These are phyloP conservation scores for Phalera bucephala DNA, from an alignment of 2,888 invertebrate genomes.

Conservation along the genomic window DNA sequence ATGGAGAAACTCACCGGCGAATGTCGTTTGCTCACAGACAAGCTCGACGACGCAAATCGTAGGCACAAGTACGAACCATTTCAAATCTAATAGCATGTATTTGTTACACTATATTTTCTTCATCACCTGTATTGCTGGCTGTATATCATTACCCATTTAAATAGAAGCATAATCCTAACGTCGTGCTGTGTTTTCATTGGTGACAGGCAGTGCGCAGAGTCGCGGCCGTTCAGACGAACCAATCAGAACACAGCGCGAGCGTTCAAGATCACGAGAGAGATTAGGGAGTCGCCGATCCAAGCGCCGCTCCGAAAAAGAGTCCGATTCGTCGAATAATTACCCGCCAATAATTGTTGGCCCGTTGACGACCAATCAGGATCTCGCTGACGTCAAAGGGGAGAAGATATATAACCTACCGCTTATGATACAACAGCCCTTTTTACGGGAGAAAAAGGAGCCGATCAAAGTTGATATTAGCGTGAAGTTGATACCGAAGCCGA, in stretches of 20 bases:
- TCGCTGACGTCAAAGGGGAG: conserved; percentile 65
- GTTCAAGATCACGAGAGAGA: conserved; percentile 67
- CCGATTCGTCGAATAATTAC: conserved; percentile 82
- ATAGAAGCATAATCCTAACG: conserved; percentile 59
- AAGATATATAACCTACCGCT: conserved; percentile 75
- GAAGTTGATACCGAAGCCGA: conserved; percentile 86
- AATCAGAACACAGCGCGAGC: conserved; percentile 83
- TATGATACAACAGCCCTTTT: conserved; percentile 83
- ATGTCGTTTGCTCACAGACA: conserved; percentile 94
- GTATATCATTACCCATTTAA: conserved; percentile 72
- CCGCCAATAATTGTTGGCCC: conserved; percentile 75
- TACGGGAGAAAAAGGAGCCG: conserved; percentile 86
- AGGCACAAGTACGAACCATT: conserved; percentile 91
- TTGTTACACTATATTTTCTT: conserved; percentile 8
- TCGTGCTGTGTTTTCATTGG: conserved; percentile 84
- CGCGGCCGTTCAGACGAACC: conserved; percentile 80
- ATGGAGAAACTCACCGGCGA: conserved; percentile 95
- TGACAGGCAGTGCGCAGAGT: conserved; percentile 82
- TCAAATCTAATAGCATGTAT: conserved; percentile 63
- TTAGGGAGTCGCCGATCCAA: conserved; percentile 65
- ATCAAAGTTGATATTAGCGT: conserved; percentile 91
- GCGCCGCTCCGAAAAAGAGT: conserved; percentile 81
- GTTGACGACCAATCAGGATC: conserved; percentile 79
- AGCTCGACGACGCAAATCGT: conserved; percentile 93
- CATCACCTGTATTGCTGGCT: conserved; percentile 25